A percentile compares a stretch with the other conserved stretches of the same genome.
Evolutionary conservation across 2,888 invertebrate species (phyloP).

Genomic region (Bursaphelenchus okinawaensis): DNA sequence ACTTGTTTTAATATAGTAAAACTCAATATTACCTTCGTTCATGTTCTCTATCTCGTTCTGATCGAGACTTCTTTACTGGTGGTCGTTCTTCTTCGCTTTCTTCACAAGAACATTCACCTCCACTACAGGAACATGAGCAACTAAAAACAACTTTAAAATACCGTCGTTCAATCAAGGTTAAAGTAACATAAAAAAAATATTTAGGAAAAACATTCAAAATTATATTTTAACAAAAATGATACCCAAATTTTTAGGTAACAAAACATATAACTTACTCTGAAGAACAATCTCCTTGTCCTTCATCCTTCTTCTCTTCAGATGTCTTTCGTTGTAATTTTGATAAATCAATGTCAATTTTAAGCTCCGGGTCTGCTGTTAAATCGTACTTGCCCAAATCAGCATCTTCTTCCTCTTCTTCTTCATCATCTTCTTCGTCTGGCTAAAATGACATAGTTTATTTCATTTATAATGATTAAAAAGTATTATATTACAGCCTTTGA

Average conservation of each 20-base stretch:
- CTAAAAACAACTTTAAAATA: slow-evolving; percentile 25
- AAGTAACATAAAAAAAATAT: too few species aligned
- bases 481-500: too few species aligned
- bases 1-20: too few species aligned
- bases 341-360: slow-evolving; percentile 20
- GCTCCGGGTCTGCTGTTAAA: slow-evolving; percentile 46
- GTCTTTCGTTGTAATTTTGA: slow-evolving; percentile 2
- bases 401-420: slow-evolving; percentile 41
- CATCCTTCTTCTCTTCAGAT: slow-evolving; percentile 1
- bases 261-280: slow-evolving; percentile 20
- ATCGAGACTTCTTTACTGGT: neutral
- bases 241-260: too few species aligned
- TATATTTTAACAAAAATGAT: too few species aligned
- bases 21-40: neutral
- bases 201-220: too few species aligned
- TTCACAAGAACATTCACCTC: slow-evolving; percentile 53
- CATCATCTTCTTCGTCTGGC: slow-evolving; percentile 17
- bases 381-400: slow-evolving; percentile 51
- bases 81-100: slow-evolving; percentile 39
- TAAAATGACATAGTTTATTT: too few species aligned
- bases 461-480: too few species aligned
- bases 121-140: slow-evolving; percentile 55
- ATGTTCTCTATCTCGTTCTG: slow-evolving; percentile 4
- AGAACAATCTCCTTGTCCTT: neutral
- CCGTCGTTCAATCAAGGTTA: too few species aligned